Conservation (phyloP, 2,888 invertebrate species). For the Strigamia transsilvanica region DNA sequence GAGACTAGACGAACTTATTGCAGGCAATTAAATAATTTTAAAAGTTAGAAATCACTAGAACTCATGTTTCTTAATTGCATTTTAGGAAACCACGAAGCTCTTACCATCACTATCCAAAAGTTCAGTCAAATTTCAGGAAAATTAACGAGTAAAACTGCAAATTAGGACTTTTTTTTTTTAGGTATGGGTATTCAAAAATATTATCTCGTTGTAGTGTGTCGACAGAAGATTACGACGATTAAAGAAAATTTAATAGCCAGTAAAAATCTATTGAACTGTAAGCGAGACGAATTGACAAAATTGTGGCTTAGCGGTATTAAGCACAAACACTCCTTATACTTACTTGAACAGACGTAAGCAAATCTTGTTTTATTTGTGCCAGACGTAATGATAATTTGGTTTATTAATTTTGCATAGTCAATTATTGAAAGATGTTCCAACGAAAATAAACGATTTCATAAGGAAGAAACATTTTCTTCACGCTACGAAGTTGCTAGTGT, state of each 20-base stretch:
- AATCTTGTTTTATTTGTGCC: not conserved
- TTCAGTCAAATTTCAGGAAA: constrained; percentile 80
- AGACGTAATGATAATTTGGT: constrained; percentile 55
- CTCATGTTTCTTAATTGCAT: constrained; percentile 55
- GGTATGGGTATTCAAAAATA: not conserved
- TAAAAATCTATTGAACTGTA: constrained; percentile 84
- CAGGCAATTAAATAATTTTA: constrained; percentile 64
- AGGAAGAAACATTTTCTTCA: constrained; percentile 81
- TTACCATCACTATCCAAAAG: constrained; percentile 81
- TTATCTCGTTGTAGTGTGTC: constrained; percentile 67
- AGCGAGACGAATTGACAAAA: constrained; percentile 89
- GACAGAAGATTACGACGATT: constrained; percentile 78
- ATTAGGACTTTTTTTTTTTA: not conserved
- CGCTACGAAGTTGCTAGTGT: constrained; percentile 82
- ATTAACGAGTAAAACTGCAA: constrained; percentile 68
- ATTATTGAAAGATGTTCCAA: constrained; percentile 77
- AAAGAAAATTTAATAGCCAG: constrained; percentile 84
- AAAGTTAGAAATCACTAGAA: too few relatives aligned
- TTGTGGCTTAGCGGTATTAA: constrained; percentile 97
- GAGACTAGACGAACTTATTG: constrained; percentile 85
- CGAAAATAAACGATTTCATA: constrained; percentile 73
- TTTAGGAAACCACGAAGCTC: constrained; percentile 81
- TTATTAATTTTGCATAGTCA: constrained; percentile 69
- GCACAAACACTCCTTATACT: constrained; percentile 86
- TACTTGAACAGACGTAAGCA: constrained; percentile 87